phyloP scores from a whole-genome alignment of 2,113 vertebrate species.

The Caranx melampygus region DNA sequence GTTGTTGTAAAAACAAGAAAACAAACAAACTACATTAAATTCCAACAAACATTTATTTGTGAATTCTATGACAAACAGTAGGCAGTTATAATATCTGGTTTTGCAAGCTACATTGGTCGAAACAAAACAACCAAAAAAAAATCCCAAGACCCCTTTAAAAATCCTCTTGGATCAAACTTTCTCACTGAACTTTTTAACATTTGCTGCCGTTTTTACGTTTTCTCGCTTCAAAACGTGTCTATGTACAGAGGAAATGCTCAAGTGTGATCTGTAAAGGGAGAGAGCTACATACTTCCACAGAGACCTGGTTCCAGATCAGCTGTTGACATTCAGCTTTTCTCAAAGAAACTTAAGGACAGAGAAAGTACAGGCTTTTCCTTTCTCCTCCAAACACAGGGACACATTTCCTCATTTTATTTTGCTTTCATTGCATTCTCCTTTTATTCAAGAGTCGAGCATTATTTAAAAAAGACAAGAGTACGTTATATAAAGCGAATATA shows the following conservation, averaged over 20 bases:
- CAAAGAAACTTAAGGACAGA: constrained; percentile 64
- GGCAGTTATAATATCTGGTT: constrained; percentile 72
- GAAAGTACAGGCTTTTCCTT: constrained; percentile 70
- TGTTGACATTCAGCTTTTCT: constrained; percentile 82
- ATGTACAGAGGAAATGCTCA: constrained; percentile 78
- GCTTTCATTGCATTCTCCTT: constrained; percentile 70
- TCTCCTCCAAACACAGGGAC: constrained; percentile 53
- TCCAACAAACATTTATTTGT: constrained; percentile 84
- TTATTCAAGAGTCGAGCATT: constrained; percentile 55
- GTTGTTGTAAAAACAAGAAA: background rate
- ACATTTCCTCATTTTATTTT: constrained; percentile 36
- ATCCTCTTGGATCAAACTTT: constrained; percentile 45
- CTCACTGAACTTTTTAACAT: constrained; percentile 13
- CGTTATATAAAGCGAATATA: constrained; percentile 75
- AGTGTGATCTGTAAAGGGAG: constrained; percentile 59
- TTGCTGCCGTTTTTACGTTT: constrained; percentile 27
- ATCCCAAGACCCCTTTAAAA: constrained; percentile 56
- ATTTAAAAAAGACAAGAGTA: constrained; percentile 61
- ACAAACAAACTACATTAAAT: constrained; percentile 28
- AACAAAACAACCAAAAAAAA: constrained; percentile 29
- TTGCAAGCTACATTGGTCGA: constrained; percentile 71
- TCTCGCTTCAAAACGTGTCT: constrained; percentile 63
- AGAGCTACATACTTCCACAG: constrained; percentile 80
- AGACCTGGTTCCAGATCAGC: constrained; percentile 59
- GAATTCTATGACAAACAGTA: constrained; percentile 82